Conservation (phyloP, 2,113 vertebrate genomes). For the Crotalus horridus region DNA sequence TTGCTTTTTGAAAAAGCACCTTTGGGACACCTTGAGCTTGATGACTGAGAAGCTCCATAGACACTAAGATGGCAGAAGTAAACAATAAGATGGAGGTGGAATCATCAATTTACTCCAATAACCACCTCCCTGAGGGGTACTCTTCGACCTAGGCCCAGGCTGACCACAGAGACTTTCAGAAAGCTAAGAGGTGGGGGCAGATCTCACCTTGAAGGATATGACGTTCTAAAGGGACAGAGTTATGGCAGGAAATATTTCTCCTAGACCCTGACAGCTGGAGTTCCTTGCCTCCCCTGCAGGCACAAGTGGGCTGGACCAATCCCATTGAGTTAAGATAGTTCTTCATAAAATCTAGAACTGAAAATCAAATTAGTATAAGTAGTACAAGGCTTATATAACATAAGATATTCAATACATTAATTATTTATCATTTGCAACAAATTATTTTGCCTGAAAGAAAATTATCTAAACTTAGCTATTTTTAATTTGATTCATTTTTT, state of each 20-base stretch:
- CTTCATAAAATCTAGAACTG: background rate
- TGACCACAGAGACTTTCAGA: background rate
- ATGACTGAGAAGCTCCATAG: too few relatives aligned
- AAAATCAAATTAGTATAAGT: background rate
- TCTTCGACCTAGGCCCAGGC: background rate
- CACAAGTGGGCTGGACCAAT: background rate
- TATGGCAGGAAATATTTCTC: background rate
- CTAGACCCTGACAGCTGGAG: background rate
- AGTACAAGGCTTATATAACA: background rate
- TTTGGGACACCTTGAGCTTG: too few relatives aligned
- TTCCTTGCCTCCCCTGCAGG: background rate
- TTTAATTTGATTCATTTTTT: background rate
- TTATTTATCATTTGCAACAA: background rate
- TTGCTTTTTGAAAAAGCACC: too few relatives aligned
- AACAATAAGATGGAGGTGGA: background rate
- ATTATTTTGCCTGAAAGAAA: background rate
- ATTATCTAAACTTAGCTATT: background rate
- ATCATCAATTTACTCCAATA: background rate
- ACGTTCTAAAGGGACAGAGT: background rate
- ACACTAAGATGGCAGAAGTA: too few relatives aligned
- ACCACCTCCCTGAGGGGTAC: background rate
- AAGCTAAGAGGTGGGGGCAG: background rate
- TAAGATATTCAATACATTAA: background rate
- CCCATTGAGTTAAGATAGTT: background rate
- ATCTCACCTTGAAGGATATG: background rate